Conservation (phyloP, 2,113 vertebrate species). For the Eulemur macaco region DNA sequence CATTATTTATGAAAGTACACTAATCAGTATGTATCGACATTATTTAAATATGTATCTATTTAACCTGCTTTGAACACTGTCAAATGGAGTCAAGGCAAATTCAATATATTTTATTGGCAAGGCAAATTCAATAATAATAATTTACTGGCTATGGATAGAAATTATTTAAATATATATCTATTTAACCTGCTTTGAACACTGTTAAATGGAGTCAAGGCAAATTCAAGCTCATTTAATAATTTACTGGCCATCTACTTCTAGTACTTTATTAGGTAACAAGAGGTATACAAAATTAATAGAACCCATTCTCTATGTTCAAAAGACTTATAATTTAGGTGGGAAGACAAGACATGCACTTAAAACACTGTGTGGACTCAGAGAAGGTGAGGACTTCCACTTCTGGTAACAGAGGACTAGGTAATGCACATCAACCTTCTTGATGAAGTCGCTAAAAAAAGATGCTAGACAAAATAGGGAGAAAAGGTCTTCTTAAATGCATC, state of each 20-base stretch:
- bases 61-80: neutral
- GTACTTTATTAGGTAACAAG: neutral
- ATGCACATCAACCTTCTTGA: neutral
- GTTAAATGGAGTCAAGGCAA: neutral
- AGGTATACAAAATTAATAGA: neutral
- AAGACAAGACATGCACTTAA: neutral
- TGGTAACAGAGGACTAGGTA: neutral
- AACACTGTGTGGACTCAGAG: neutral
- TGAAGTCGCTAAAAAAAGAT: neutral
- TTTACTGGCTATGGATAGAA: neutral
- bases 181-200: neutral
- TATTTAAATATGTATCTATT: neutral
- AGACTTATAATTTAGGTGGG: neutral
- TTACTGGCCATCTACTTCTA: neutral
- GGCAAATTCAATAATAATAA: conserved; percentile 26
- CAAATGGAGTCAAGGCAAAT: neutral
- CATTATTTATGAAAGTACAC: neutral
- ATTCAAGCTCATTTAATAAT: neutral
- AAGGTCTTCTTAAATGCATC: neutral
- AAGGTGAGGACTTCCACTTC: neutral
- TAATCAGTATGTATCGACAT: neutral
- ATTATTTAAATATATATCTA: neutral
- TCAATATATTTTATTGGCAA: neutral
- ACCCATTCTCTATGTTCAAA: neutral
- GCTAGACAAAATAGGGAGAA: neutral